These are phyloP conservation scores for Polypterus senegalus DNA, from an alignment of 2,113 vertebrate genomes.

Conservation along the genomic window DNA sequence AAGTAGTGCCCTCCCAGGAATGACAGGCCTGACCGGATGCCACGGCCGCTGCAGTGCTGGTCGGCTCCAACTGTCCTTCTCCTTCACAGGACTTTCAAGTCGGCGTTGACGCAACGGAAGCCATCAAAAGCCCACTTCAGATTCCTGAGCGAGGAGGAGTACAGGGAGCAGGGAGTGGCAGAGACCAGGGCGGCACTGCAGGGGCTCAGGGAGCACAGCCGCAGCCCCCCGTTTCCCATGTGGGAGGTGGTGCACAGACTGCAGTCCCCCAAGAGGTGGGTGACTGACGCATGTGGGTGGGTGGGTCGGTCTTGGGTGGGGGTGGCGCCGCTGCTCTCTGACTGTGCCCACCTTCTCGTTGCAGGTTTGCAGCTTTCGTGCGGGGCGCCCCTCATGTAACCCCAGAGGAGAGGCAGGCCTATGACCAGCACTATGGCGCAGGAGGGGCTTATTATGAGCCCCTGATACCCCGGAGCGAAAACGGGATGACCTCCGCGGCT, in stretches of 20 bases:
- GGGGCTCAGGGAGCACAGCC: conserved; percentile 53
- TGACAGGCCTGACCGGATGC: neutral
- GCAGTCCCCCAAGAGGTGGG: conserved; percentile 50
- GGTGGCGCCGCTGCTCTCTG: no score
- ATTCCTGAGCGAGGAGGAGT: conserved; percentile 60
- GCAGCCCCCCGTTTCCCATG: conserved; percentile 42
- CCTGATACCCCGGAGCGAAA: conserved; percentile 36
- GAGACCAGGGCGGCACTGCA: conserved; percentile 51
- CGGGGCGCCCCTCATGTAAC: conserved; percentile 47
- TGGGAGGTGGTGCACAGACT: conserved; percentile 60
- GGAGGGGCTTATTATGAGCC: conserved; percentile 50
- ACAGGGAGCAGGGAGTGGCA: conserved; percentile 48
- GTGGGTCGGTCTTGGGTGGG: neutral
- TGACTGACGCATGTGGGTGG: neutral
- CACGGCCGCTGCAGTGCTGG: neutral
- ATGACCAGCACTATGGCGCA: conserved; percentile 47
- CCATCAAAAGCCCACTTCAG: conserved; percentile 17
- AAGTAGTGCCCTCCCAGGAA: neutral
- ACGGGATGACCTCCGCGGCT: neutral
- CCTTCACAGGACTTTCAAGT: neutral
- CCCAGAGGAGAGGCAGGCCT: conserved; percentile 36
- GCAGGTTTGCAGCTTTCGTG: conserved; percentile 65
- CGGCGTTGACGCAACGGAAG: neutral
- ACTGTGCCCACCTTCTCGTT: neutral
- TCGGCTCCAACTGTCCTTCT: neutral